Evolutionary conservation across 2,797 vertebrate genomes (phyloP), one percentile per base, ranked within the genome.

Genomic region (Muraenolepis orangiensis): DNA sequence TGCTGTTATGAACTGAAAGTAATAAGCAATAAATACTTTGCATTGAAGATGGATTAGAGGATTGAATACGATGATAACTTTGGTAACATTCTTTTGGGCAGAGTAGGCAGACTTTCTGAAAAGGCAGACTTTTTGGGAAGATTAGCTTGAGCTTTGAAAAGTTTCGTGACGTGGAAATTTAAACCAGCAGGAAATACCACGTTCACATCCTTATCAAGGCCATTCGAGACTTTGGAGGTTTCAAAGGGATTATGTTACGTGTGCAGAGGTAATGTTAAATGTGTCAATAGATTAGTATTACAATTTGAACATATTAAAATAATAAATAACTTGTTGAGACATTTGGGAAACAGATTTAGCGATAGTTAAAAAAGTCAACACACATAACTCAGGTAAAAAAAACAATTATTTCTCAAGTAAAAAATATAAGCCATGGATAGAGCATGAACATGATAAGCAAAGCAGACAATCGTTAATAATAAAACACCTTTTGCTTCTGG

Each of bases 241-340:
- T 46, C 83, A 5, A 74, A 36, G 69, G 69, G 18, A 67, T 64
- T 77, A 38, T 10, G 46, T 18, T 70, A 18, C 71, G 34, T 72
- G 14, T 23, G 28, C 69, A 72, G 16, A 11, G 76, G 81, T 78
- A 75, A 57, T 57, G 20, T 57, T n/a, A 57, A 26, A 71, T 64
- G 66, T 73, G 79, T 61, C 31, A 12, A 80, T 78, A 57, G 61
- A 73, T 82, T 83, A 71, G 29, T 83, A 89, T 88, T 88, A 89
- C 23, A 88, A 77, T 83, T 76, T 64, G n/a, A 70, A 79, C 72
- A 80, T 32, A 66, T 87, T 69, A 82, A 80, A 80, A 75, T 84
- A 90, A 91, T 91, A 90, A 91, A 92, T 91, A 91, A 87, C 70
- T 81, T 81, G 74, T 84, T 72, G 70, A 79, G 81, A 80, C 80